Evolutionary conservation across 2,888 invertebrate species (phyloP), one percentile per base, ranked within the genome.

Genomic region (Hypomecis punctinalis): DNA sequence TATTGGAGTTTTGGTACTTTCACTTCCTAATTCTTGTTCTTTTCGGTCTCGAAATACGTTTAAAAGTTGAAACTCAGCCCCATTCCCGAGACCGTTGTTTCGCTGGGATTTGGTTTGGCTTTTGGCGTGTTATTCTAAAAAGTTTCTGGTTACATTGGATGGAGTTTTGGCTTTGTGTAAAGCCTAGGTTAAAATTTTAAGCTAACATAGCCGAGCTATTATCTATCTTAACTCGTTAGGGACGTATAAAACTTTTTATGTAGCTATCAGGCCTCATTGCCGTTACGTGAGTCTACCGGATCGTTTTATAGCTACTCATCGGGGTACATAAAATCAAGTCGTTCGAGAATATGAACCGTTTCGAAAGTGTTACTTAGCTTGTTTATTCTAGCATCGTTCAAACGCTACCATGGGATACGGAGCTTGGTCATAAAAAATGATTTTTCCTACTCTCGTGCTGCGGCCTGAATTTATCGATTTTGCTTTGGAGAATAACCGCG

Each of bases 21-120:
- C 11, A 61, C 67, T 66, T 63, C 56, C 60, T 47, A 63, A 68
- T 62, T 65, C 55, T 70, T 61, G 65, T 66, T 65, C 65, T 60
- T 65, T 60, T 57, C 53, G 54, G 72, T 68, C 68, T 61, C 61
- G 66, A 71, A 66, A 70, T 71, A 69, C 57, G 58, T 72, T 73
- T 71, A 72, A 69, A 76, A 76, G 67, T 70, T 70, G 59, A 66
- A 70, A 67, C 64, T 71, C 56, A 52, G 52, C 61, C 61, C 67
- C 66, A 69, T 76, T 77, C 61, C 61, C 59, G 60, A 70, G 70
- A 70, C 64, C 54, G 68, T 70, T 73, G 64, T 78, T 74, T 64
- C 68, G 63, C 51, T 63, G 59, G 66, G 63, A 72, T 72, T 74
- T 74, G 67, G 67, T 63, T 69, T 39, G 67, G 64, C 60, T 72